Conservation (phyloP, 2,888 invertebrate genomes). For the Pyrocoelia pectoralis region DNA sequence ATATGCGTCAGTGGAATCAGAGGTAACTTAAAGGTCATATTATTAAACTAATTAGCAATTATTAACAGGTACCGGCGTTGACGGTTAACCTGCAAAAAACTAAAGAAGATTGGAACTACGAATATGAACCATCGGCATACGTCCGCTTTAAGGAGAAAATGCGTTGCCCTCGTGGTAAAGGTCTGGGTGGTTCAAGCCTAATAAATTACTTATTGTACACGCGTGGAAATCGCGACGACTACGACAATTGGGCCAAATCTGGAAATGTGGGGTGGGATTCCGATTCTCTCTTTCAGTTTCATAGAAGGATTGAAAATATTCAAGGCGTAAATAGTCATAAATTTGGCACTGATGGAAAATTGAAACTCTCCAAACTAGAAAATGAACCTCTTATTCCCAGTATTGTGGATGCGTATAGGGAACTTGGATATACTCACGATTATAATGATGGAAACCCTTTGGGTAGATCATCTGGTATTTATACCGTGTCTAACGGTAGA, state of each 20-base stretch:
- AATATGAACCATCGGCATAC: constrained; percentile 43
- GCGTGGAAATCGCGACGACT: constrained; percentile 84
- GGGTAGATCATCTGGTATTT: constrained; percentile 39
- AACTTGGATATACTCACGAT: constrained; percentile 50
- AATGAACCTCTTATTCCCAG: constrained; percentile 21
- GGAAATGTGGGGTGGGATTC: constrained; percentile 90
- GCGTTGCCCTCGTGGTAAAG: constrained; percentile 90
- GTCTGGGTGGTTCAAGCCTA: constrained; percentile 84
- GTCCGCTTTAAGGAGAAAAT: constrained; percentile 84
- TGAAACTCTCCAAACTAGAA: no score
- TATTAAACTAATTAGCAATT: background rate
- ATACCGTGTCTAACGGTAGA: constrained; percentile 53
- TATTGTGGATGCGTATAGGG: constrained; percentile 31
- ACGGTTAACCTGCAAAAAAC: constrained; percentile 44
- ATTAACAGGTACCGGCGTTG: constrained; percentile 50
- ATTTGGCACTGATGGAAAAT: no score
- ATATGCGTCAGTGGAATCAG: constrained; percentile 63
- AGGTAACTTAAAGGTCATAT: constrained; percentile 57
- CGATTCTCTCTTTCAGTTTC: constrained; percentile 80
- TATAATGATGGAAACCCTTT: constrained; percentile 69
- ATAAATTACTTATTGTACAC: constrained; percentile 92
- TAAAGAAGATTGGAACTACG: constrained; percentile 51
- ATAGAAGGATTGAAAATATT: constrained; percentile 46
- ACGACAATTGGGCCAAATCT: constrained; percentile 82
- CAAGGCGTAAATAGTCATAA: constrained; percentile 12